Base-by-base conservation (phyloP, 2,113 vertebrate species). In the Camelus dromedarius region DNA sequence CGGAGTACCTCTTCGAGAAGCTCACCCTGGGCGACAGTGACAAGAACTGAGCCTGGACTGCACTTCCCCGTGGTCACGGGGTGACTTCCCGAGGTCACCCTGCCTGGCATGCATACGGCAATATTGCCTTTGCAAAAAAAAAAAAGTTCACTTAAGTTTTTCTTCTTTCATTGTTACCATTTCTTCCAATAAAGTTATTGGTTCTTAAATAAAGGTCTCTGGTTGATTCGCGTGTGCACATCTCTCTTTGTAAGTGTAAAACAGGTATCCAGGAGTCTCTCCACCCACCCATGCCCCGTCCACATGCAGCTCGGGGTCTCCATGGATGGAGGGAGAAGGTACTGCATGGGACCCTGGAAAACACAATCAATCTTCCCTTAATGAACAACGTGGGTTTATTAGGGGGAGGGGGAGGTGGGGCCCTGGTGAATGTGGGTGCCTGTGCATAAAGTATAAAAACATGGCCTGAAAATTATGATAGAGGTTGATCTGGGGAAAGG, bases 131-230 rank as follows among this genome's bases (percentile, higher is more conserved):
- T 22, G 22, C 48, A 67, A 13, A 38, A 38, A 38, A 38, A 38
- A 38, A 38, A 38, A 35, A 24, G 6, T 62, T 42, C 73, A 42
- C 42, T 52, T 75, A 11, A 16, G 2, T 58, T 30, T 54, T 30
- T 72, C 38, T 66, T 35, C 50, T 82, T 42, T 13, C 77, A 42
- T 12, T 64, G 62, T 15, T n/a, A 6, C 20, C 28, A 8, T 32
- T 64, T 13, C 16, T 73, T n/a, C 20, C 56, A 88, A 46, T 94
- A 81, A 89, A 89, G n/a, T 81, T 50, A 52, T 48, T 89, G 64
- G 54, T 20, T 50, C 35, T 35, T 38, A 38, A 38, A 38, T 62
- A 62, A 60, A 72, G 15, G 30, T 58, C 20, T 64, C 30, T n/a
- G 15, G 15, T 52, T 76, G 28, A 58, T 46, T 64, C 3, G 1